Conservation (phyloP, 2,113 vertebrate species). For the Protobothrops mucrosquamatus region DNA sequence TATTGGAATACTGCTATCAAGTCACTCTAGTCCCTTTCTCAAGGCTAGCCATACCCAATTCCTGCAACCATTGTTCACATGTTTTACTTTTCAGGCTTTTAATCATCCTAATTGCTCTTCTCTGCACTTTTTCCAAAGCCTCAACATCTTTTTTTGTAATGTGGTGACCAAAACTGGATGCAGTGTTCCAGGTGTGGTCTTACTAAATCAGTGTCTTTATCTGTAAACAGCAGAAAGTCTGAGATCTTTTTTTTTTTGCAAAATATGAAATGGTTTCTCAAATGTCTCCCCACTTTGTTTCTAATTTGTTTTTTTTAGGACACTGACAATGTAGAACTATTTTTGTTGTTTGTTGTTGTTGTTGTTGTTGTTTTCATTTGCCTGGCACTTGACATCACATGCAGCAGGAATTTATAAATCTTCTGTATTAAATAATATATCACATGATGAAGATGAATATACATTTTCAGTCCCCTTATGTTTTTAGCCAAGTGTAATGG, state of each 20-base stretch:
- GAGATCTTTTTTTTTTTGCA: not conserved
- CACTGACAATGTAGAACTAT: not conserved
- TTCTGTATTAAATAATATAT: not conserved
- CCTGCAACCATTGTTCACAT: not conserved
- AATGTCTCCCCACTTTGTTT: not conserved
- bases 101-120: not conserved
- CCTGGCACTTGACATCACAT: not conserved
- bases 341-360: not conserved
- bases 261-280: not conserved
- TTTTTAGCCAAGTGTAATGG: not conserved
- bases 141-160: not conserved
- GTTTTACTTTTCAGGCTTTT: not conserved
- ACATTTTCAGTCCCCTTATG: not conserved
- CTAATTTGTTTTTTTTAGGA: not conserved
- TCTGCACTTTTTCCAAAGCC: not conserved
- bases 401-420: fast-evolving
- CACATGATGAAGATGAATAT: not conserved
- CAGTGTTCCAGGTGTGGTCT: not conserved
- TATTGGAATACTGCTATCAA: not conserved
- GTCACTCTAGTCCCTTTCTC: not conserved
- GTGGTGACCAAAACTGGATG: not conserved
- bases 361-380: not conserved
- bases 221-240: not conserved
- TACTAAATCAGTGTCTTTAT: not conserved
- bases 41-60: not conserved